Conservation (phyloP, 92 coral and sea anemone species). For the Porites rus region DNA sequence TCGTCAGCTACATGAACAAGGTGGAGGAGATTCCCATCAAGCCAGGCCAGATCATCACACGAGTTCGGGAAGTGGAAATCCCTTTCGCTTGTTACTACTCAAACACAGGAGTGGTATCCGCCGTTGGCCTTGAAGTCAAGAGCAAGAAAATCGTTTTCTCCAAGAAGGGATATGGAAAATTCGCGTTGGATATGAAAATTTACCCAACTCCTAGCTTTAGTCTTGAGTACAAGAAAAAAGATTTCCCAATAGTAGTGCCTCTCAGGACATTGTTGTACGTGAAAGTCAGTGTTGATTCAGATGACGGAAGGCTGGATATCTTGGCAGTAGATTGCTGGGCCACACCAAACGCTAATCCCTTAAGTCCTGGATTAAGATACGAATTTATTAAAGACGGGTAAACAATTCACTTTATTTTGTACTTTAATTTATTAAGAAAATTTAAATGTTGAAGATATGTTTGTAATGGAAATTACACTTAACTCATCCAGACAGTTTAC, state of each 20-base stretch:
- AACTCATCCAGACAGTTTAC: too few relatives aligned
- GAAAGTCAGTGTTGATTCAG: constrained; percentile 65
- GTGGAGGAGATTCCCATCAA: constrained; percentile 65
- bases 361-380: not conserved
- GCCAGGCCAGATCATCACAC: constrained; percentile 69
- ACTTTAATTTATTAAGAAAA: too few relatives aligned
- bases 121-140: constrained; percentile 75
- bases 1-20: constrained; percentile 72
- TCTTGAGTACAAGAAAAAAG: constrained; percentile 25
- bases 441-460: too few relatives aligned
- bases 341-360: constrained; percentile 54
- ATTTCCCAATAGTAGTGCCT: constrained; percentile 63
- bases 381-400: constrained; percentile 23
- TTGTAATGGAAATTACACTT: too few relatives aligned
- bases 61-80: constrained; percentile 80
- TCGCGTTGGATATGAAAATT: constrained; percentile 31
- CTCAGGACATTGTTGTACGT: constrained; percentile 64
- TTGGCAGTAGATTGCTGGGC: constrained; percentile 72
- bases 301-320: constrained; percentile 61
- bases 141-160: constrained; percentile 68
- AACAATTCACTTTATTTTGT: not conserved
- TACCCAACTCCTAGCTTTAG: constrained; percentile 41
- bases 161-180: constrained; percentile 76
- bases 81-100: constrained; percentile 81
- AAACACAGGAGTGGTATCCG: constrained; percentile 67